These are phyloP conservation scores for Lycaon pictus DNA, from an alignment of 2,113 vertebrate species.

Conservation along the genomic window DNA sequence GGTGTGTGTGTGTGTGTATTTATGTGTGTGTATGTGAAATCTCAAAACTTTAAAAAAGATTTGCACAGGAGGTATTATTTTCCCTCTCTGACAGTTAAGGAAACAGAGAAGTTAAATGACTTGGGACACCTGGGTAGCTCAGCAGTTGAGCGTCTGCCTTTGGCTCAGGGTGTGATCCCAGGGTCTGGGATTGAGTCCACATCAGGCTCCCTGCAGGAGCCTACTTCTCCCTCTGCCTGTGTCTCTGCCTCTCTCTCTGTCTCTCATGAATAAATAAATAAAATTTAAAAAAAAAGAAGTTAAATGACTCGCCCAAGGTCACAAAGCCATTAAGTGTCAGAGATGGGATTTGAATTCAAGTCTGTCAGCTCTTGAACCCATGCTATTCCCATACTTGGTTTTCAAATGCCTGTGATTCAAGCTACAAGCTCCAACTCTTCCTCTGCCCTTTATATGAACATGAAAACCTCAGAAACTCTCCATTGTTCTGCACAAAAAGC, in stretches of 20 bases:
- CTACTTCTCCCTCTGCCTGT: too few species aligned
- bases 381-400: background rate
- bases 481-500: constrained; percentile 22
- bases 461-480: constrained; percentile 23
- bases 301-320: constrained; percentile 23
- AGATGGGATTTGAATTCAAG: constrained; percentile 1
- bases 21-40: background rate
- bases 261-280: too few species aligned
- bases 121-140: background rate
- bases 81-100: background rate
- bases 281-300: background rate
- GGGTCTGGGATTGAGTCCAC: too few species aligned
- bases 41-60: constrained; percentile 48
- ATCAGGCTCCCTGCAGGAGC: too few species aligned
- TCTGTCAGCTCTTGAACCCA: background rate
- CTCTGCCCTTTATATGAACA: constrained; percentile 9
- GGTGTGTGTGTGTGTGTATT: too few species aligned
- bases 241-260: too few species aligned
- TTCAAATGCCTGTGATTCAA: constrained; percentile 36
- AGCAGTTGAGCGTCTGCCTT: too few species aligned
- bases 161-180: too few species aligned
- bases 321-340: constrained; percentile 8
- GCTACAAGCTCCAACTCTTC: background rate
- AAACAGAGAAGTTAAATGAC: constrained; percentile 43
- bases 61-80: background rate